Base-by-base conservation (phyloP, 2,888 invertebrate species). In the Volucella inflata region DNA sequence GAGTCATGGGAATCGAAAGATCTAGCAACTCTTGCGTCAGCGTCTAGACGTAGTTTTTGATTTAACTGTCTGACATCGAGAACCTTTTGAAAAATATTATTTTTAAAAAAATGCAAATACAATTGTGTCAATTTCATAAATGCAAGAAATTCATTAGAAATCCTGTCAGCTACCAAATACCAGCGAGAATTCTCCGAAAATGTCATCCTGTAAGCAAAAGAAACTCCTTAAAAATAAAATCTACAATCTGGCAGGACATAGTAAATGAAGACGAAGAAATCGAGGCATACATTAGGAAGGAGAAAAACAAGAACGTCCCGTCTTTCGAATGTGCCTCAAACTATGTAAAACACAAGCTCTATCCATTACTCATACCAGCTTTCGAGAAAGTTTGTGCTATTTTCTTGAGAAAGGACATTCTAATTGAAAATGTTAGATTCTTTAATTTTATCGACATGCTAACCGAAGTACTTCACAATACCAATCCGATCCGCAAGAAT, bases 381-480 rank as follows among this genome's bases (percentile, higher is more conserved):
- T 81, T 81, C 51, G 57, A 76, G 51, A 57, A 38, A 8, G 21
- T 81, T n/a, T 81, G 81, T 53, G 12, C 51, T 1, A 11, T 81
- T 0, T 46, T 71, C 1, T 2, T 81, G n/a, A 46, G 30, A 1
- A 46, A 51, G 10, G 9, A 17, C 16, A 70, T 44, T 8, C 55
- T 51, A 9, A 12, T 0, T 2, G 0, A 51, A 6, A 12, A 6
- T 3, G 44, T 81, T 16, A 30, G 51, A n/a, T 76, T 76, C 40
- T 81, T 81, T n/a, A 14, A 44, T 21, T 76, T 70, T 16, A 12
- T 81, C 1, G 81, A 76, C 16, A 6, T 6, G 8, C 21, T 81
- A 8, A 57, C 81, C 0, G 81, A 81, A 16, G 11, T 57, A 9
- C 51, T 81, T 2, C 65, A 71, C 51, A 81, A 81, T 11, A 57